A percentile compares a stretch with the other conserved stretches of the same genome.
phyloP scores from a whole-genome alignment of 2,113 vertebrate species.

The Hydrolagus affinis region DNA sequence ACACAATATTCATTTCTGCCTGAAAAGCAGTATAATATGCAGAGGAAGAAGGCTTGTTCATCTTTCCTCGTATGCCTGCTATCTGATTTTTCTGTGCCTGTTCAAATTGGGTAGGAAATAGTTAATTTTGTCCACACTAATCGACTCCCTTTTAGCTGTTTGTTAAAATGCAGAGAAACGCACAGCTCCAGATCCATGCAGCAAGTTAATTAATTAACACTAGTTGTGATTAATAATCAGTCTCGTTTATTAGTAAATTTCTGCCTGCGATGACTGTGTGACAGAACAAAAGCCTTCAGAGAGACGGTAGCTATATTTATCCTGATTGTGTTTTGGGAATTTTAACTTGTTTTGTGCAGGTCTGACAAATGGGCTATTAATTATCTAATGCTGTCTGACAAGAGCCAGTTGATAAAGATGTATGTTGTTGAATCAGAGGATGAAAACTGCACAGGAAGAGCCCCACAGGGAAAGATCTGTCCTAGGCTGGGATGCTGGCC shows the following conservation, averaged over 20 bases:
- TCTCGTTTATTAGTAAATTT: slow-evolving; percentile 85
- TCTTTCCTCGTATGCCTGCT: neutral
- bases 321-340: slow-evolving; percentile 80
- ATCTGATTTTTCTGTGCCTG: too few species aligned
- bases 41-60: neutral
- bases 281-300: slow-evolving; percentile 80
- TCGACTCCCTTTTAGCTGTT: slow-evolving; percentile 80
- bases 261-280: slow-evolving; percentile 65
- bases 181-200: slow-evolving; percentile 61
- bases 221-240: slow-evolving; percentile 98
- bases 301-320: slow-evolving; percentile 78
- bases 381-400: slow-evolving; percentile 99
- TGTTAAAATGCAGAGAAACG: slow-evolving; percentile 75
- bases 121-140: slow-evolving; percentile 60
- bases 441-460: slow-evolving; percentile 66
- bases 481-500: slow-evolving; percentile 68
- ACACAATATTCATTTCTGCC: too few species aligned
- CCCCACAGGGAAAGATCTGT: slow-evolving; percentile 65
- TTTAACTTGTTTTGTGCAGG: slow-evolving; percentile 93
- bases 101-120: slow-evolving; percentile 56
- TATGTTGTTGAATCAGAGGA: slow-evolving; percentile 82
- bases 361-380: slow-evolving; percentile 99
- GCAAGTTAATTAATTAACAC: slow-evolving; percentile 94
- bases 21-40: neutral
- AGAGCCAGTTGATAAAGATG: slow-evolving; percentile 99